Evolutionary conservation across 2,888 invertebrate species (phyloP), one percentile per base, ranked within the genome.

Genomic region (Epistrophella euchroma): DNA sequence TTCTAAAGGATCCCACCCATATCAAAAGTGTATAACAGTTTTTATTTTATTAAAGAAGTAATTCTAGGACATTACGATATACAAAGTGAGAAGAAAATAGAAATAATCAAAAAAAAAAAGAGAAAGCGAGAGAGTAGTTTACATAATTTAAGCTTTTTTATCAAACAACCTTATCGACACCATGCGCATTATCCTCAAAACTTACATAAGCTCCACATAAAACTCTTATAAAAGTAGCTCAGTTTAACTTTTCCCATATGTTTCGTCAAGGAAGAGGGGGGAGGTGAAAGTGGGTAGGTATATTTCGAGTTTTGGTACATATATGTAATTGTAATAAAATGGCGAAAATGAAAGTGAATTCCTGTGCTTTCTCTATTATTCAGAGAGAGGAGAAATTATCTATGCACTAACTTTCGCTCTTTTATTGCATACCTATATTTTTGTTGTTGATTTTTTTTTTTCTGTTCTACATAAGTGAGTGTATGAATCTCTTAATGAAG

Each of bases 271-370:
- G 5, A 0, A 4, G 60, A 22, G 15, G 37, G 19, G 10, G 32
- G 4, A n/a, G 32, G 58, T 52, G 52, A 52, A 62, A 10, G 22
- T 71, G 13, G 58, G 47, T 17, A 58, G 70, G 19, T 35, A 35
- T 58, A 19, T 56, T 45, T 64, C 11, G 13, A 25, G 7, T 13
- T 47, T 76, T 43, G 1, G 47, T 47, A n/a, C 35, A 22, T 40
- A 45, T 66, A 35, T 76, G 75, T 56, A 70, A 60, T 72, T 60
- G 66, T 62, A 25, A 35, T 32, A 62, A 80, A 76, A 80, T 73
- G 55, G 58, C 73, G 76, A 82, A 78, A 86, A 82, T 74, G 86
- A 86, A 86, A 86, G 86, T 86, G 86, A 86, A 74, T 86, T 74
- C 52, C 17, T 13, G 70, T 66, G 86, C 74, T 82, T 78, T 77